Conservation (phyloP, 2,888 invertebrate species). For the Siphonodentalium dalli region DNA sequence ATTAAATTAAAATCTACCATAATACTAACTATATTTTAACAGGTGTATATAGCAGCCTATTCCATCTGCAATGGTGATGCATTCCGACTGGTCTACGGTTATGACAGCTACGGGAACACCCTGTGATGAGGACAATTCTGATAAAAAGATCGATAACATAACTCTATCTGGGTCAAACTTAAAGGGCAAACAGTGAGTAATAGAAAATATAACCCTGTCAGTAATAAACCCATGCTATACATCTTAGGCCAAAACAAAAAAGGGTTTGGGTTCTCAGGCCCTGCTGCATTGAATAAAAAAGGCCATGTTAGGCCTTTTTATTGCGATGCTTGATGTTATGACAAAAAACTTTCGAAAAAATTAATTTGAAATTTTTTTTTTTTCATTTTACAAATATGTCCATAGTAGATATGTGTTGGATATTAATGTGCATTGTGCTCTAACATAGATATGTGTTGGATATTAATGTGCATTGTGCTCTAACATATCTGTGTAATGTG, state of each 20-base stretch:
- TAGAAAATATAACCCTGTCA: background rate
- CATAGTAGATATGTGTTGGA: no score
- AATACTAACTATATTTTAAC: no score
- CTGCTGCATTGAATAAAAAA: no score
- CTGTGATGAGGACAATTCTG: slow-evolving; percentile 84
- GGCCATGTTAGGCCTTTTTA: no score
- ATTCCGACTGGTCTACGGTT: slow-evolving; percentile 54
- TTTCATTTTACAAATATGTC: background rate
- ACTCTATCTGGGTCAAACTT: slow-evolving; percentile 83
- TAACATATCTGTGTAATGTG: no score
- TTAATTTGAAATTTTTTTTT: background rate
- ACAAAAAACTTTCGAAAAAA: slow-evolving; percentile 2
- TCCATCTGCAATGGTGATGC: slow-evolving; percentile 67
- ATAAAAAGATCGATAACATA: slow-evolving; percentile 73
- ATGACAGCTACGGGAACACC: slow-evolving; percentile 71
- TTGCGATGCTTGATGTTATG: no score
- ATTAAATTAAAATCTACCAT: no score
- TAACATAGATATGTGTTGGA: no score
- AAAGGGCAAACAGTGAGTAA: slow-evolving; percentile 62
- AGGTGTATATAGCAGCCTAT: slow-evolving; percentile 71
- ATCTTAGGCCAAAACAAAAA: background rate
- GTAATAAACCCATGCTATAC: background rate
- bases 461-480: no score
- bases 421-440: no score
- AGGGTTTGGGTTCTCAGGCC: no score